Percentiles rank a stretch among this genome's conserved stretches.
Evolutionary conservation across 1,140 invertebrate species (phyloP).

Genomic region (Palaemon carinicauda): DNA sequence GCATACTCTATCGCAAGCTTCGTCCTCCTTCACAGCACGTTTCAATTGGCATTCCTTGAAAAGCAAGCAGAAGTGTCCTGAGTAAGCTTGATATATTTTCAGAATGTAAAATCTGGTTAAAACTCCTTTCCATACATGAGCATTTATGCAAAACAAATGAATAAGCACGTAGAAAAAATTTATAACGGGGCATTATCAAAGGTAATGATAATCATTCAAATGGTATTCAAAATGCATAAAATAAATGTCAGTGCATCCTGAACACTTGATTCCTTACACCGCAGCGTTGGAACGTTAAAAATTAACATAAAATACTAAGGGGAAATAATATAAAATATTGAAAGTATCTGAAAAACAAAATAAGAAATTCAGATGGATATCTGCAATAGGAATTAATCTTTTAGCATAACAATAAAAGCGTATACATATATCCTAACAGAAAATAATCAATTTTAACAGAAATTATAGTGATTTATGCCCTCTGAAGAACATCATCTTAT

Average conservation of each 20-base stretch:
- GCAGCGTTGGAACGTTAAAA: too few species aligned
- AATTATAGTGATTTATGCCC: too few species aligned
- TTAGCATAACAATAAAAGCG: too few species aligned
- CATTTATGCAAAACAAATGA: neutral
- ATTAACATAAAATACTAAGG: too few species aligned
- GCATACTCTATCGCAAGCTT: slow-evolving; percentile 58
- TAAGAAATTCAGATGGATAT: neutral
- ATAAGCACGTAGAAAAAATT: neutral
- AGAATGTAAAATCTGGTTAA: too few species aligned
- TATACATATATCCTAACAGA: too few species aligned
- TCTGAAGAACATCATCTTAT: too few species aligned
- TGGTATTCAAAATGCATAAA: neutral
- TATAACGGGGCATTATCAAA: neutral
- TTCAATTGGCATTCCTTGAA: slow-evolving; percentile 62
- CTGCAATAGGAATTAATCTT: too few species aligned
- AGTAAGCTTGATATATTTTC: too few species aligned
- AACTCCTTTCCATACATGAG: too few species aligned
- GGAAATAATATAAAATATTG: neutral
- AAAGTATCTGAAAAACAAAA: neutral
- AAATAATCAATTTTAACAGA: too few species aligned
- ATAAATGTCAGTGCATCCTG: neutral
- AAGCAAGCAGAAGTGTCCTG: neutral
- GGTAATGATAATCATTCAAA: neutral
- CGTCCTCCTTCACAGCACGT: slow-evolving; percentile 64
- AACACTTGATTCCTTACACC: too few species aligned